Evolutionary conservation across 1,140 invertebrate genomes (phyloP), one percentile per base, ranked within the genome.

Genomic region (Pseudomyrmex flavicornis): DNA sequence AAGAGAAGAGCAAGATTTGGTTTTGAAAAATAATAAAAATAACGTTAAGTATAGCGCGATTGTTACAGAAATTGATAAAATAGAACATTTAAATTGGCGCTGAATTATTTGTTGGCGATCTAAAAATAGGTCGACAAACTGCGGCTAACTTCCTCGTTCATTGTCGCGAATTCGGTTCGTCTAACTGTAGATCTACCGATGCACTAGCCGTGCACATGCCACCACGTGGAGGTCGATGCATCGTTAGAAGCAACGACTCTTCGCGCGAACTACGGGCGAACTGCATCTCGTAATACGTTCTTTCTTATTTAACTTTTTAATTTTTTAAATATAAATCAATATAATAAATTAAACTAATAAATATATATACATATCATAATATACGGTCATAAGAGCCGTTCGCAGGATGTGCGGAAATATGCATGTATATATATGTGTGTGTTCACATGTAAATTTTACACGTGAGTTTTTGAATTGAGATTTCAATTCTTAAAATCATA

Each of bases 121-220:
- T 91, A 89, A 92, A 92, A 92, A 92, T 92, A 91, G 90, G 90
- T 90, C 88, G 87, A 66, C 59, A 73, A 82, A 86, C 68, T 50
- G 76, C 83, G 85, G 85, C 82, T 87, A 80, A 89, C 91, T 93
- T 93, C 93, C 91, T 93, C 88, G 90, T 93, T 93, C 92, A 94
- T 93, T 93, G 92, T 94, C 90, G 91, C 90, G 91, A 94, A 94
- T 94, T 94, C 91, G 92, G 93, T 93, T 91, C 93, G 92, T 74
- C 90, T 94, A 94, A 94, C 93, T 92, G 93, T 94, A 94, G 88
- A 89, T 89, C 75, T 82, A 75, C 77, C 88, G 85, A 65, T 87
- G 88, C 88, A 86, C 88, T 86, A 88, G 87, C 87, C 88, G 85
- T 86, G 88, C 85, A 86, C 82, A 85, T 82, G 87, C 86, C 87